These are phyloP conservation scores for Scrobipalpa costella DNA, from an alignment of 2,888 invertebrate species.

Conservation along the genomic window DNA sequence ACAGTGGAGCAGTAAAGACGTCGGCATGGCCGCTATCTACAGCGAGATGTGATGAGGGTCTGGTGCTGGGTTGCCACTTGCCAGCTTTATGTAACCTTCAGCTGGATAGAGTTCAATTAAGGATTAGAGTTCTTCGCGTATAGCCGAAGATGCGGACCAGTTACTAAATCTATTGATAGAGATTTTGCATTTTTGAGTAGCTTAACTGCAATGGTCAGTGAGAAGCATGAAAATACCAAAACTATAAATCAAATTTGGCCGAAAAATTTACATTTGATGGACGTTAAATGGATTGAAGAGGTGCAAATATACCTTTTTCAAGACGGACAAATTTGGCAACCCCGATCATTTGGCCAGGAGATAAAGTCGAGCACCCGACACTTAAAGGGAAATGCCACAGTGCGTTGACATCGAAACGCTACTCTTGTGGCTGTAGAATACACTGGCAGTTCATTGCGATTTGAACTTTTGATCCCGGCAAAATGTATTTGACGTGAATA, in stretches of 20 bases:
- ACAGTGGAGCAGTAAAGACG: conserved; percentile 62
- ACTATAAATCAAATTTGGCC: no score
- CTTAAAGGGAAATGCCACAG: conserved; percentile 45
- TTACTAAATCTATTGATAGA: neutral
- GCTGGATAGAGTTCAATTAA: conserved; percentile 3
- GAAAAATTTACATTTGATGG: no score
- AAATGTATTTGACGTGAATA: conserved; percentile 41
- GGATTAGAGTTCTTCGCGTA: neutral
- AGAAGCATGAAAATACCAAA: no score
- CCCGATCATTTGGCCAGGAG: neutral
- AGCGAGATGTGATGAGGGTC: conserved; percentile 53
- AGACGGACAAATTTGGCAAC: neutral
- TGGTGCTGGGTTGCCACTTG: conserved; percentile 35
- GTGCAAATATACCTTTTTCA: neutral
- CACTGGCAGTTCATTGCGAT: conserved; percentile 34
- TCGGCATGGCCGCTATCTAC: conserved; percentile 53
- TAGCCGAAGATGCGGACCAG: neutral
- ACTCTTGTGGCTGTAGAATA: conserved; percentile 23
- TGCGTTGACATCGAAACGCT: conserved; percentile 48
- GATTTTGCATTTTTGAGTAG: no score
- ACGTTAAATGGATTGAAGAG: no score
- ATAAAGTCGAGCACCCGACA: conserved; percentile 25
- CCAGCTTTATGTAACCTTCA: neutral
- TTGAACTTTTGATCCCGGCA: conserved; percentile 46
- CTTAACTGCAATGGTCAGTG: no score